Evolutionary conservation across 2,888 invertebrate species (phyloP).

Genomic region (Rhingia campestris): DNA sequence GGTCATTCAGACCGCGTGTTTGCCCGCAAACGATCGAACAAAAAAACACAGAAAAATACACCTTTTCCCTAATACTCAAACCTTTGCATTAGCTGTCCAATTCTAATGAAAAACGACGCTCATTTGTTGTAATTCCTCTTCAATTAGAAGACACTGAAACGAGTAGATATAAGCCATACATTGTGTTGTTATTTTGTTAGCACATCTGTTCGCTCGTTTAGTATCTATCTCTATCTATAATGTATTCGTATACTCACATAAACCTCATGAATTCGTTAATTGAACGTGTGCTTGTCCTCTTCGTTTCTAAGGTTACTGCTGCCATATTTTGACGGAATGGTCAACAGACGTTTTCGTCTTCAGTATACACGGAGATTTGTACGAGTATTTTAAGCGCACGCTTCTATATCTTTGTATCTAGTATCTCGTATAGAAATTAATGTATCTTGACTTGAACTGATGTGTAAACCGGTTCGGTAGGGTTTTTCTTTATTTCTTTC

Average conservation of each 20-base stretch:
- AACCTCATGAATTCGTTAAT: conserved; percentile 23
- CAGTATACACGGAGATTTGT: neutral
- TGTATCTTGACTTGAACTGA: conserved; percentile 52
- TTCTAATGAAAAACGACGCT: conserved; percentile 19
- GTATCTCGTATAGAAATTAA: conserved; percentile 56
- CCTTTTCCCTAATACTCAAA: neutral
- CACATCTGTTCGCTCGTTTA: neutral
- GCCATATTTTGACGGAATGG: conserved; percentile 21
- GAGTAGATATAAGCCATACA: neutral
- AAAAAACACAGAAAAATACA: neutral
- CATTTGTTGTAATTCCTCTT: conserved; percentile 24
- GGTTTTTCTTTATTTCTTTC: conserved; percentile 57
- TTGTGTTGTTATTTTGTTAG: neutral
- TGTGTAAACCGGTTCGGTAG: conserved; percentile 64
- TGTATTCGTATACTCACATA: conserved; percentile 1
- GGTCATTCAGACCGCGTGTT: conserved; percentile 24
- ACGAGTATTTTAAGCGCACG: neutral
- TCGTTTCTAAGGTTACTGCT: neutral
- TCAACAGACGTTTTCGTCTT: neutral
- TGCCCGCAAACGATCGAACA: conserved; percentile 17
- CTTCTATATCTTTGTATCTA: conserved; percentile 11
- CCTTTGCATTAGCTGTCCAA: neutral
- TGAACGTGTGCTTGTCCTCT: neutral
- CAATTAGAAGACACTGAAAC: conserved; percentile 19
- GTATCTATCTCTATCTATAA: neutral